These are phyloP conservation scores for Sicus ferrugineus DNA, from an alignment of 2,888 invertebrate species.

Conservation along the genomic window DNA sequence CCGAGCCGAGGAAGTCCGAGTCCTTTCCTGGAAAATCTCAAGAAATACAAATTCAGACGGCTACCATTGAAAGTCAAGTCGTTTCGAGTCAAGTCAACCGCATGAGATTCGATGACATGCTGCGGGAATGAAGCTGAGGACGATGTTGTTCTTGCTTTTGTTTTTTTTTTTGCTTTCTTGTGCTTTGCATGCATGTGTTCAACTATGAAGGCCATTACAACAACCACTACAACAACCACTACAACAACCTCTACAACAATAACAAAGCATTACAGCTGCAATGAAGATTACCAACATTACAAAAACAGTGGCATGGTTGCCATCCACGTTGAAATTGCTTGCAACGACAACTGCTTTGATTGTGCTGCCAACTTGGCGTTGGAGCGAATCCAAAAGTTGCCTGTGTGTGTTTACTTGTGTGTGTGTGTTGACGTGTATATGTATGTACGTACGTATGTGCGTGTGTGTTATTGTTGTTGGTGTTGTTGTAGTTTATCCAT, in stretches of 20 bases:
- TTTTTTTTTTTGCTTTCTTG: too few species aligned
- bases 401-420: too few species aligned
- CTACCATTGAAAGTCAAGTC: too few species aligned
- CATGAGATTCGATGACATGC: too few species aligned
- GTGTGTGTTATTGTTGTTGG: background rate
- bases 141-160: too few species aligned
- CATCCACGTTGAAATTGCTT: background rate
- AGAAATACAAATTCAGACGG: background rate
- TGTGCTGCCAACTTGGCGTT: background rate
- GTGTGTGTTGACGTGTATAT: too few species aligned
- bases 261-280: background rate
- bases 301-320: too few species aligned
- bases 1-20: background rate
- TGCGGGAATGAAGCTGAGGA: too few species aligned
- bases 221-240: background rate
- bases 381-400: background rate
- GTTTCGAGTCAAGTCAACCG: too few species aligned
- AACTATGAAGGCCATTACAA: background rate
- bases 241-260: background rate
- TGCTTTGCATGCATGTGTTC: too few species aligned
- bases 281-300: background rate
- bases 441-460: background rate
- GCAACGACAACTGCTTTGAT: background rate
- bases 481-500: background rate
- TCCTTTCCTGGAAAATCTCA: background rate